Evolutionary conservation across 2,797 vertebrate genomes (phyloP).

Genomic region (Gephyroberyx darwinii): DNA sequence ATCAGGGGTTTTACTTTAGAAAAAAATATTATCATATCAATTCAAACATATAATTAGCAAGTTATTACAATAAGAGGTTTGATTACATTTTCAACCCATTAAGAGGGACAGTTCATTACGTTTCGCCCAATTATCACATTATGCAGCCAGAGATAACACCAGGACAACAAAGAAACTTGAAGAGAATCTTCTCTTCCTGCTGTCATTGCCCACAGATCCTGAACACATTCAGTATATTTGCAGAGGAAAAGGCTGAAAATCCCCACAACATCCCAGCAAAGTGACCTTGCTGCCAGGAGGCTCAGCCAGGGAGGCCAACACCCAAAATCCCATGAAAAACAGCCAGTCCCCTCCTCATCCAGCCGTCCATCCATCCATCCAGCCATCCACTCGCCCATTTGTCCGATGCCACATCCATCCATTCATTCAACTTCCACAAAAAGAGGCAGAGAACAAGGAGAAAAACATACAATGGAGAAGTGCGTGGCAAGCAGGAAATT

Average conservation of each 20-base stretch:
- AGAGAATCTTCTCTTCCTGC: constrained; percentile 18
- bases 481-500: constrained; percentile 82
- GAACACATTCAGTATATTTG: constrained; percentile 32
- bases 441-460: constrained; percentile 61
- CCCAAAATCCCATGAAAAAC: constrained; percentile 27
- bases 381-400: constrained; percentile 27
- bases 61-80: neutral
- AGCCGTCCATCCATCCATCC: constrained; percentile 43
- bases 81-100: constrained; percentile 7
- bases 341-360: constrained; percentile 37
- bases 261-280: constrained; percentile 35
- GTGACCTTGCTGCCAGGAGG: constrained; percentile 65
- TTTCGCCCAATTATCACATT: neutral
- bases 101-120: neutral
- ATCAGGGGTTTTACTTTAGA: too few species aligned
- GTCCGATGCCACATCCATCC: constrained; percentile 55
- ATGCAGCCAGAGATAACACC: neutral
- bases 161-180: neutral
- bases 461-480: constrained; percentile 72
- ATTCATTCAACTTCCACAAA: constrained; percentile 69
- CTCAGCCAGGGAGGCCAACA: constrained; percentile 29
- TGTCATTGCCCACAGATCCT: constrained; percentile 24
- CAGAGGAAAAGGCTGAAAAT: constrained; percentile 42
- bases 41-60: too few species aligned
- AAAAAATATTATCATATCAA: too few species aligned